Conservation (phyloP, 2,113 vertebrate species). For the Mesembrinibis cayennensis region DNA sequence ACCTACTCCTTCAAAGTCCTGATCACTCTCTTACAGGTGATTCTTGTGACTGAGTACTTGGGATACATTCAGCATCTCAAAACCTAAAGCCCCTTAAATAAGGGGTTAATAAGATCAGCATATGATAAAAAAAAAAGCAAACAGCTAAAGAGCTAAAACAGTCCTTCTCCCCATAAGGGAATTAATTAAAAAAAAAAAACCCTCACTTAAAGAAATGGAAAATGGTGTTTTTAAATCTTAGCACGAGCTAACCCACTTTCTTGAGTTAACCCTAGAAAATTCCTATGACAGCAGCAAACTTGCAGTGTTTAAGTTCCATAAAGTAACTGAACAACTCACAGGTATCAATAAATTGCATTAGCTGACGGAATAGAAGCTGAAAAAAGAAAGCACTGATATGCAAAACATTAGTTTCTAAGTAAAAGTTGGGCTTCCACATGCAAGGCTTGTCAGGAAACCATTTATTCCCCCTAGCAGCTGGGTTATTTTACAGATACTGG, state of each 20-base stretch:
- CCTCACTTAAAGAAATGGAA: not conserved
- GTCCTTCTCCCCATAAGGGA: not conserved
- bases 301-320: not conserved
- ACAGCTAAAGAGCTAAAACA: not conserved
- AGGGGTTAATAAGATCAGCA: not conserved
- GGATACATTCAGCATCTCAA: not conserved
- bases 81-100: not conserved
- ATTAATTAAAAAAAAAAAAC: not conserved
- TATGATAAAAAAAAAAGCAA: not conserved
- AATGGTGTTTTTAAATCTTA: not conserved
- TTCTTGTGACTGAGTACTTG: not conserved
- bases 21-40: not conserved
- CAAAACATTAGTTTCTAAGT: not conserved
- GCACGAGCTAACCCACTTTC: not conserved
- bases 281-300: not conserved
- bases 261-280: not conserved
- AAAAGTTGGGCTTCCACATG: not conserved
- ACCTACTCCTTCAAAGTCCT: not conserved
- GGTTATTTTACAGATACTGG: not conserved
- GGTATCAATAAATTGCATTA: not conserved
- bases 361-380: not conserved
- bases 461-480: constrained; percentile 8
- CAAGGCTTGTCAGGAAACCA: not conserved
- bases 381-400: not conserved
- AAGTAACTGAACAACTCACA: not conserved